A percentile compares a stretch with the other conserved stretches of the same genome.
Evolutionary conservation across 2,888 invertebrate genomes (phyloP).

Genomic region (Aromia moschata): DNA sequence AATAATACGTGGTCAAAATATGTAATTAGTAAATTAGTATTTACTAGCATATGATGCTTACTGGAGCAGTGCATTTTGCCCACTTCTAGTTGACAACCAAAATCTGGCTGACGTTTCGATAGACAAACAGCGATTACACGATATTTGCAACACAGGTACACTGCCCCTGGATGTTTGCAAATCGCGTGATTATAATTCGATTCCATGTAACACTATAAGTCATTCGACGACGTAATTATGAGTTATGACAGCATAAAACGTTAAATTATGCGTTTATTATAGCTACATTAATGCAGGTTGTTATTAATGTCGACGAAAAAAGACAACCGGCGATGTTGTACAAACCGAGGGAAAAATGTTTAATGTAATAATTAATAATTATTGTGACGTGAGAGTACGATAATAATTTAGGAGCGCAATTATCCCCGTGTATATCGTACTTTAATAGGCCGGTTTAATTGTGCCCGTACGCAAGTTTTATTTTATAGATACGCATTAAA

Average conservation of each 20-base stretch:
- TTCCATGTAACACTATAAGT: conserved; percentile 33
- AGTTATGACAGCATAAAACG: conserved; percentile 43
- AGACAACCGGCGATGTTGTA: conserved; percentile 24
- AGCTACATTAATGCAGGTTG: conserved; percentile 31
- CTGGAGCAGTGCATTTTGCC: too few species aligned
- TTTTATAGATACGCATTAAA: conserved; percentile 8
- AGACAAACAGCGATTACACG: not conserved
- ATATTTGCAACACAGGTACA: not conserved
- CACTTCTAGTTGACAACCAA: too few species aligned
- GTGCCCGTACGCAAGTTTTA: not conserved
- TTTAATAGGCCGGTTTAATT: conserved; percentile 10
- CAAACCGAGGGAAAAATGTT: conserved; percentile 16
- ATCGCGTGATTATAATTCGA: conserved; percentile 11
- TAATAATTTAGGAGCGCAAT: conserved; percentile 12
- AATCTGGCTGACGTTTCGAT: too few species aligned
- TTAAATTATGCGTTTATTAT: conserved; percentile 37
- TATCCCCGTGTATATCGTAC: not conserved
- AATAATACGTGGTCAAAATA: too few species aligned
- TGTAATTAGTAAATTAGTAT: too few species aligned
- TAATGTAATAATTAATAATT: conserved; percentile 16
- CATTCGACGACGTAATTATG: conserved; percentile 46
- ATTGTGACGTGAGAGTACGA: conserved; percentile 1
- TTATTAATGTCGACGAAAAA: conserved; percentile 27
- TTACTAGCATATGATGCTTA: too few species aligned
- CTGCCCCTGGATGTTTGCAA: not conserved